Evolutionary conservation across 2,888 invertebrate species (phyloP), one percentile per base, ranked within the genome.

Genomic region (Odontomyia ornata): DNA sequence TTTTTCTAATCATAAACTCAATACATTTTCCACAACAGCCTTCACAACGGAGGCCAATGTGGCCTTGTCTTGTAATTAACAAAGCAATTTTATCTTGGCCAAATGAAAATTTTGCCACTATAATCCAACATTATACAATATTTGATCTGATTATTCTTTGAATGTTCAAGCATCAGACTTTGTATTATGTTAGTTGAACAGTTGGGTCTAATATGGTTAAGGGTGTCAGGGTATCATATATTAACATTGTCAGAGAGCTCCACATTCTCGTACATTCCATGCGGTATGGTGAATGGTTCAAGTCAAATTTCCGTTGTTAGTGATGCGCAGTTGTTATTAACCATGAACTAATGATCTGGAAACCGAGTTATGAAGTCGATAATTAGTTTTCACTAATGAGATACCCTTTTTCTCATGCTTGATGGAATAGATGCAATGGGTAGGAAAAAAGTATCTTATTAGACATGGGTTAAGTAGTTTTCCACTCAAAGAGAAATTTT

Each of bases 381-480:
- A 71, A 71, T 71, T 71, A 71, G 47, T 52, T 71, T 36, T 71
- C 30, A 47, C 71, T 71, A 71, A 71, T 71, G 71, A 71, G 71
- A 65, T 13, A 60, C 62, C 62, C 65, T 65, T 65, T 62, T 65
- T 36, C 18, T 3, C 36, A 30, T 30, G 4, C 52, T 52, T 52
- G 9, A 9, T 9, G 2, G 52, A 18, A 9, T 52, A 15, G 52
- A 52, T 52, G 4, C 18, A 52, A 4, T 52, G 3, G 36, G 52
- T 52, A 13, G 52, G 15, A n/a, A 15, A 52, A 15, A 52, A 52
- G 5, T 52, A 52, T 52, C 15, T 52, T 18, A 52, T 18, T 52
- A 13, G 52, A 52, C 2, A n/a, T 52, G 15, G 52, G 5, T 52
- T 15, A 52, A 4, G 15, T 36, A 3, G 9, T 36, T 36, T 36